phyloP scores from a whole-genome alignment of 92 coral and sea anemone species.

The Metridium senile region DNA sequence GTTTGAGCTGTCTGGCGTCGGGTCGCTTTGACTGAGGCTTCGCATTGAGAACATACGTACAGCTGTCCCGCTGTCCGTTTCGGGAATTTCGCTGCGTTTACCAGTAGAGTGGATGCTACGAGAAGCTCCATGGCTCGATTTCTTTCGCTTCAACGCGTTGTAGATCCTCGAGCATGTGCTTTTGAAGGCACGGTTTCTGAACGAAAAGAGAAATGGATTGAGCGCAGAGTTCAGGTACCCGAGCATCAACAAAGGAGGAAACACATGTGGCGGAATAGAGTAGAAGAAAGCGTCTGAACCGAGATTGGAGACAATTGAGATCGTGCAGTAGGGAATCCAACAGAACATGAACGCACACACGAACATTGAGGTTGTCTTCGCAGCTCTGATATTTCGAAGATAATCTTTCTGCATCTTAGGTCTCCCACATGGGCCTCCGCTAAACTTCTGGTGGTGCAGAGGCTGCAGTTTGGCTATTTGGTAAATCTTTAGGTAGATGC shows the following conservation, averaged over 20 bases:
- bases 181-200: constrained; percentile 67
- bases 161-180: constrained; percentile 44
- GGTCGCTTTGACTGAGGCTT: constrained; percentile 20
- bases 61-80: constrained; percentile 25
- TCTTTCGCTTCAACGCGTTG: constrained; percentile 11
- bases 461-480: constrained; percentile 58
- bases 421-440: constrained; percentile 28
- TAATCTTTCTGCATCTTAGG: constrained; percentile 49
- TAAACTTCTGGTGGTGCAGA: constrained; percentile 37
- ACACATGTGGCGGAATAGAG: constrained; percentile 28
- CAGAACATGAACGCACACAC: constrained; percentile 72
- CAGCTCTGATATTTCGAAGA: constrained; percentile 62
- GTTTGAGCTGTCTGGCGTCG: constrained; percentile 19
- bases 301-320: constrained; percentile 54
- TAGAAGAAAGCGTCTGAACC: constrained; percentile 13
- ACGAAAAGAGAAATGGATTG: constrained; percentile 80
- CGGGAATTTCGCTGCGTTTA: constrained; percentile 25
- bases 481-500: constrained; percentile 53
- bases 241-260: constrained; percentile 53
- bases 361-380: constrained; percentile 68
- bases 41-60: constrained; percentile 25
- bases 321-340: constrained; percentile 67
- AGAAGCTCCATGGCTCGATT: not conserved
- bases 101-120: constrained; percentile 9
- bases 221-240: constrained; percentile 85